A percentile compares a stretch with the other conserved stretches of the same genome.
phyloP scores from a whole-genome alignment of 2,888 invertebrate species.

The Agrotis exclamationis region DNA sequence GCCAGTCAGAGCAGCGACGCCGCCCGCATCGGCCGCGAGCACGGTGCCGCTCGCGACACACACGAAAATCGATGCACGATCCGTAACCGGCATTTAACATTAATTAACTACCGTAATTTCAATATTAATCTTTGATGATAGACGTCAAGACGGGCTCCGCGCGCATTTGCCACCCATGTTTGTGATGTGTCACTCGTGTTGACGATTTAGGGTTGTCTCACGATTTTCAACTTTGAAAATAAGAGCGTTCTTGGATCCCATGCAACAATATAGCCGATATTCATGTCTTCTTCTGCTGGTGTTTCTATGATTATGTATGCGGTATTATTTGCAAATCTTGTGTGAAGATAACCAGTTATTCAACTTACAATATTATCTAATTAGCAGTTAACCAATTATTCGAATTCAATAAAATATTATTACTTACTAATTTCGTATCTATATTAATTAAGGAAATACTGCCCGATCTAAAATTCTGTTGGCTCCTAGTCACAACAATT shows the following conservation, averaged over 20 bases:
- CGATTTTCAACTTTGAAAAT: slow-evolving; percentile 71
- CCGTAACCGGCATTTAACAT: slow-evolving; percentile 85
- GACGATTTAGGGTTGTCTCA: slow-evolving; percentile 73
- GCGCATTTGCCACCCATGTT: slow-evolving; percentile 77
- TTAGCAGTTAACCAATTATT: slow-evolving; percentile 29
- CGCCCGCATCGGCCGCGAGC: slow-evolving; percentile 86
- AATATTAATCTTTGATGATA: slow-evolving; percentile 77
- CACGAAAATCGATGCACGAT: slow-evolving; percentile 90
- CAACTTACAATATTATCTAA: slow-evolving; percentile 23
- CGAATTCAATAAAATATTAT: slow-evolving; percentile 10
- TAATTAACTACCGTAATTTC: slow-evolving; percentile 81
- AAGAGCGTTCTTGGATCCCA: slow-evolving; percentile 70
- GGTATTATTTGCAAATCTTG: slow-evolving; percentile 51
- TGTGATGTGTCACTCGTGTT: slow-evolving; percentile 78
- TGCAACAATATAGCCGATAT: slow-evolving; percentile 60
- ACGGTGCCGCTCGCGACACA: slow-evolving; percentile 85
- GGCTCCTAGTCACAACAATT: not conserved
- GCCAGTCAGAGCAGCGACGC: slow-evolving; percentile 88
- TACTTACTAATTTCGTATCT: not conserved
- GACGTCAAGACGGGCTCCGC: slow-evolving; percentile 77
- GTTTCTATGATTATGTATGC: slow-evolving; percentile 63
- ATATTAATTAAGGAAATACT: not conserved
- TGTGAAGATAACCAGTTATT: slow-evolving; percentile 52
- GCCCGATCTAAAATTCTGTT: not conserved
- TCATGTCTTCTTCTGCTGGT: slow-evolving; percentile 60